Percentiles rank a stretch among this genome's conserved stretches.
Evolutionary conservation across 2,888 invertebrate species (phyloP).

Genomic region (Scaptomyza tumidula): DNA sequence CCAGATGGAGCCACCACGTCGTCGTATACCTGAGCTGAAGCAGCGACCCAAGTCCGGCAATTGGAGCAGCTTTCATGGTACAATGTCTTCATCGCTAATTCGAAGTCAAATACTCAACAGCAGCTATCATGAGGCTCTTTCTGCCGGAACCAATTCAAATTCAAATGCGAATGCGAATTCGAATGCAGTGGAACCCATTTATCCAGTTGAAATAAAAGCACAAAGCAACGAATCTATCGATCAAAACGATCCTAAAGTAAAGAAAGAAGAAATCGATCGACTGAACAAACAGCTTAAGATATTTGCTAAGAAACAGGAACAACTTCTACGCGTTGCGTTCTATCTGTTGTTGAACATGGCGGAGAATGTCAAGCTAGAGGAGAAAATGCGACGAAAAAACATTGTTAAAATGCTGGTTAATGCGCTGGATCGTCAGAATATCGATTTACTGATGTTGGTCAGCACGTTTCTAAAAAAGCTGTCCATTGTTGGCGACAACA

Average conservation of each 20-base stretch:
- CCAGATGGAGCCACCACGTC: conserved; percentile 87
- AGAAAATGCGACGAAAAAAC: conserved; percentile 98
- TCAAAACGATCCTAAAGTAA: conserved; percentile 84
- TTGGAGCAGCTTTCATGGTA: conserved; percentile 86
- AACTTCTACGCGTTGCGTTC: conserved; percentile 94
- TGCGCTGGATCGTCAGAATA: conserved; percentile 94
- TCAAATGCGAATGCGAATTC: conserved; percentile 15
- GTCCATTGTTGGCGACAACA: conserved; percentile 97
- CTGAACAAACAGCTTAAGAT: conserved; percentile 90
- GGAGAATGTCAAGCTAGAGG: conserved; percentile 97
- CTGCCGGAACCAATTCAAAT: conserved; percentile 62
- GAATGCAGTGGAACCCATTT: conserved; percentile 20
- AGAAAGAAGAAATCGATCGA: conserved; percentile 91
- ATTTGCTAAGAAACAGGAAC: conserved; percentile 96
- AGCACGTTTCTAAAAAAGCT: conserved; percentile 97
- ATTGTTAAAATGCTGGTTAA: conserved; percentile 94
- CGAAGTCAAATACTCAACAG: conserved; percentile 88
- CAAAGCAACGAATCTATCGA: conserved; percentile 82
- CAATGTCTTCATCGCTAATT: conserved; percentile 85
- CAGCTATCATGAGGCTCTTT: conserved; percentile 89
- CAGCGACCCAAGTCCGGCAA: conserved; percentile 91
- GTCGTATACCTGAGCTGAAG: conserved; percentile 90
- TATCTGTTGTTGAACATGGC: conserved; percentile 97
- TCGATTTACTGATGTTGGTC: conserved; percentile 94
- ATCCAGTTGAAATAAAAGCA: conserved; percentile 73